Evolutionary conservation across 2,888 invertebrate species (phyloP).

Genomic region (Stenoptilia bipunctidactyla): DNA sequence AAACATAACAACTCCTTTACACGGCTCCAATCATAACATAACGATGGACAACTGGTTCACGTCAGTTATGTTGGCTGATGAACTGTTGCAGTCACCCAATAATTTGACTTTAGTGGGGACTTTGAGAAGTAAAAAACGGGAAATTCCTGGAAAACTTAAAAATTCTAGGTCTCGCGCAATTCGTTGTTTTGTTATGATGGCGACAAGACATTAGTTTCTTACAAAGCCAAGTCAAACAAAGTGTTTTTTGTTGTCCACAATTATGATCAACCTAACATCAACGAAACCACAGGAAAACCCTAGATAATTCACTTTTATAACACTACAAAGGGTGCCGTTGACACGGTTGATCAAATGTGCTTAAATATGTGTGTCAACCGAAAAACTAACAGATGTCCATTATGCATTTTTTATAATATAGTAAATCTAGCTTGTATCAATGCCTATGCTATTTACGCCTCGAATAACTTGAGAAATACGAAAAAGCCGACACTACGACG

Average conservation of each 20-base stretch:
- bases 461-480: no score
- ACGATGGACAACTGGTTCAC: constrained; percentile 27
- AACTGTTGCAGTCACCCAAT: constrained; percentile 17
- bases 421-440: no score
- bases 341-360: constrained; percentile 5
- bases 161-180: constrained; percentile 3
- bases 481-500: no score
- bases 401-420: no score
- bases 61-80: constrained; percentile 19
- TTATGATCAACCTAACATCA: no score
- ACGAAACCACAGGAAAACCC: constrained; percentile 17
- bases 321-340: no score
- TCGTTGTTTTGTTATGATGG: constrained; percentile 13
- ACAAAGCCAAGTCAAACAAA: constrained; percentile 12
- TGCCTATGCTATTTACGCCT: no score
- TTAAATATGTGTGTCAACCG: no score
- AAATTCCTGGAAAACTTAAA: constrained; percentile 9
- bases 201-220: constrained; percentile 9
- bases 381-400: no score
- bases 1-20: constrained; percentile 7
- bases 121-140: constrained; percentile 14
- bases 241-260: constrained; percentile 11
- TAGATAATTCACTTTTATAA: no score
- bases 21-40: constrained; percentile 7
- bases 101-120: constrained; percentile 24